phyloP scores from a whole-genome alignment of 2,797 vertebrate genomes.

The Coccyzus lansbergi region DNA sequence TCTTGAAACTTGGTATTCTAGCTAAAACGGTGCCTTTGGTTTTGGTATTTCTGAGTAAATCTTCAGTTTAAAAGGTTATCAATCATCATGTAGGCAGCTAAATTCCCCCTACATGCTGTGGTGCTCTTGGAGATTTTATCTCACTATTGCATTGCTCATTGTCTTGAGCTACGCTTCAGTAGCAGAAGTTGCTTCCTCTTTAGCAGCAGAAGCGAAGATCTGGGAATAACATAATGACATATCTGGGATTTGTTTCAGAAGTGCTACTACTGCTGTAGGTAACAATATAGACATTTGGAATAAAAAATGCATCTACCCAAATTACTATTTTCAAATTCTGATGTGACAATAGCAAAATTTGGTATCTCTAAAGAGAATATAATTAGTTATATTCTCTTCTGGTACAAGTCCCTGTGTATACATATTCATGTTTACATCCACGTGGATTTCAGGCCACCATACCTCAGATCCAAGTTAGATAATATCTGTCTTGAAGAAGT shows the following conservation, averaged over 20 bases:
- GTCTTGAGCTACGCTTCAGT: not conserved
- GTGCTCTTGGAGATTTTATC: not conserved
- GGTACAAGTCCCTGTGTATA: not conserved
- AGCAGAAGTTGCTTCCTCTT: not conserved
- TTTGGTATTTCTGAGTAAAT: not conserved
- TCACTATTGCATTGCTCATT: fast-evolving
- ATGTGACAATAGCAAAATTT: not conserved
- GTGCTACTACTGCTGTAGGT: not conserved
- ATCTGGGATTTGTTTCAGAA: not conserved
- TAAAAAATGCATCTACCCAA: not conserved
- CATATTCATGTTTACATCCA: not conserved
- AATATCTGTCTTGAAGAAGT: not conserved
- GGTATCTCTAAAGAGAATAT: not conserved
- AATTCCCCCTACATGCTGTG: not conserved
- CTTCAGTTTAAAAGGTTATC: not conserved
- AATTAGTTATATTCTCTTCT: not conserved
- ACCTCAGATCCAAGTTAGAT: not conserved
- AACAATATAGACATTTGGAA: not conserved
- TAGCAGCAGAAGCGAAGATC: not conserved
- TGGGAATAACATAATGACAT: not conserved
- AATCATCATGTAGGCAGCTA: not conserved
- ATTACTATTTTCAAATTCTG: not conserved
- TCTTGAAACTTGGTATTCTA: not conserved
- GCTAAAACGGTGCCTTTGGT: not conserved
- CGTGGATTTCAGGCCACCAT: not conserved